Conservation (phyloP, 2,888 invertebrate genomes). For the Poecilobothrus nobilitatus region DNA sequence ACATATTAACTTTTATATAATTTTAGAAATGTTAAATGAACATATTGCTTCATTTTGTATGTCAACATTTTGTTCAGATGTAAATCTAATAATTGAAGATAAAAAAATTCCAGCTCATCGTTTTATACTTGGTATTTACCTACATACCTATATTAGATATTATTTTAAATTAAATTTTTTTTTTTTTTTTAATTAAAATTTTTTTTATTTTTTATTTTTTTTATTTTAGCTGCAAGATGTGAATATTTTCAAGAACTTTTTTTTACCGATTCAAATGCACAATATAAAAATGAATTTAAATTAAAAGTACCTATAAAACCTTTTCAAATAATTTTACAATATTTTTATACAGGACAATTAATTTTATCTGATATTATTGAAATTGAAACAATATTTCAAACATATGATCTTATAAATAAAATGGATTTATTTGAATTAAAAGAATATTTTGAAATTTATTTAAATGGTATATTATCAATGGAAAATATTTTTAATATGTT, state of each 20-base stretch:
- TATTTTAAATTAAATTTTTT: too few species aligned
- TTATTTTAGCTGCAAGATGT: conserved; percentile 75
- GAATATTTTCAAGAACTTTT: conserved; percentile 87
- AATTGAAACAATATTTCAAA: conserved; percentile 62
- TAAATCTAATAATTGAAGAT: conserved; percentile 48
- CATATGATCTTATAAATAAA: conserved; percentile 82
- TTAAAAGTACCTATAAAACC: conserved; percentile 74
- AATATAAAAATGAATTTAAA: conserved; percentile 70
- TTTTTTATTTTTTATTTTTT: neutral
- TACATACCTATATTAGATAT: too few species aligned
- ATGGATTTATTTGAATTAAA: conserved; percentile 93
- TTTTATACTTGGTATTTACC: conserved; percentile 54
- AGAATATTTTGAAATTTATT: conserved; percentile 81
- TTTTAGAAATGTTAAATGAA: too few species aligned
- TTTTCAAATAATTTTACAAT: conserved; percentile 82
- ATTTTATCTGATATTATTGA: conserved; percentile 49
- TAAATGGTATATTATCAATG: conserved; percentile 77
- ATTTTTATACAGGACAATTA: conserved; percentile 88
- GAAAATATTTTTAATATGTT: conserved; percentile 91
- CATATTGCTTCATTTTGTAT: too few species aligned
- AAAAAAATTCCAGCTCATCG: conserved; percentile 41
- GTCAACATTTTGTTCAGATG: too few species aligned
- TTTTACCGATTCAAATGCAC: conserved; percentile 70
- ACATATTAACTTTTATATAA: too few species aligned
- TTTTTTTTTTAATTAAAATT: too few species aligned